Base-by-base conservation (phyloP, 2,113 vertebrate genomes). In the Trichechus manatus region DNA sequence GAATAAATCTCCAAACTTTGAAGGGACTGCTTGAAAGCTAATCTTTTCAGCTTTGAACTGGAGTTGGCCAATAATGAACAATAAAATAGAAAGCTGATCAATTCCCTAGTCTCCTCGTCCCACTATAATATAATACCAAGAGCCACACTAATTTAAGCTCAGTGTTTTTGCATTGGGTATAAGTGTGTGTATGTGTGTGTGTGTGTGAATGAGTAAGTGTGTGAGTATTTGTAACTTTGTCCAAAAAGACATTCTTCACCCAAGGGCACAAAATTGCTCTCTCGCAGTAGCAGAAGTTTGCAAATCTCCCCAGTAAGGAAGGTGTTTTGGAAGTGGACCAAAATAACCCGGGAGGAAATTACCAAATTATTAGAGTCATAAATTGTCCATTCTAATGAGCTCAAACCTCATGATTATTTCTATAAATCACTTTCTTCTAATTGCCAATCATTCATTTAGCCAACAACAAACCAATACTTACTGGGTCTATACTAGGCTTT, bases 1-100 rank as follows among this genome's bases (percentile, higher is more conserved):
- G 66, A 97, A 97, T 93, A 96, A 97, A 94, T 91, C 72, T 88
- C 78, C 50, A 95, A 83, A 97, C 83, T 89, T 97, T 79, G 91
- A 97, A 94, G 56, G 44, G 31, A 79, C 63, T 87, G 9, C 78
- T 59, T 87, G 44, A 63, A 47, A 97, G 44, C 56, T 96, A 92
- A 97, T 93, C 87, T 92, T 97, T 81, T 74, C 42, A 88, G 64
- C 68, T 88, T 50, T 81, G 23, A 96, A 42, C 53, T 93, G 36
- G 42, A 89, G 50, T 66, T 75, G 89, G 42, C 5, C 74, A 89
- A 93, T 91, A 89, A 93, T 84, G 33, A 94, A 77, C 31, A 93
- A 87, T 64, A 85, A 83, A 93, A 74, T 68, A 64, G 31, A 89
- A 93, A 77, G 33, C 13, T 39, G n/a, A 75, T 89, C 63, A 42